These are phyloP conservation scores for Halyomorpha halys DNA, from an alignment of 1,140 invertebrate species.

Conservation along the genomic window DNA sequence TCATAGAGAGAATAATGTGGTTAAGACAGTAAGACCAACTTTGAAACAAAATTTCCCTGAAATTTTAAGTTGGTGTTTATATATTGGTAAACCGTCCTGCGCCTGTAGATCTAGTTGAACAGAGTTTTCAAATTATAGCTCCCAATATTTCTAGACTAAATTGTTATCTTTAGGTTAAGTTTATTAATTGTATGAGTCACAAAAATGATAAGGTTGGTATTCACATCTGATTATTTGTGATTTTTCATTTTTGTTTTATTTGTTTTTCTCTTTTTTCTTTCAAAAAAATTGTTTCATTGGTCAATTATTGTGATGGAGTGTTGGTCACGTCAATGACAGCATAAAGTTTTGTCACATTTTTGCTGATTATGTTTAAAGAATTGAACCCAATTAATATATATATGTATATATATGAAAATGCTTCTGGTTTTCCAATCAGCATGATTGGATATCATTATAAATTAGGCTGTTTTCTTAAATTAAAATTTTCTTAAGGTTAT, in stretches of 20 bases:
- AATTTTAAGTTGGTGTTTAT: constrained; percentile 22
- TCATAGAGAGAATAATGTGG: constrained; percentile 20
- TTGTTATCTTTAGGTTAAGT: constrained; percentile 20
- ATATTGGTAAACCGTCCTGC: constrained; percentile 26
- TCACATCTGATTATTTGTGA: constrained; percentile 7
- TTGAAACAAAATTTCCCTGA: constrained; percentile 22
- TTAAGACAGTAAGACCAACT: constrained; percentile 25
- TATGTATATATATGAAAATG: no score
- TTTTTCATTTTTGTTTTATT: constrained; percentile 4
- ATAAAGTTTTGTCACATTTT: constrained; percentile 14
- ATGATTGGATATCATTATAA: no score
- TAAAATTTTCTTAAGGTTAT: no score
- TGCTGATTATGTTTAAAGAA: background rate
- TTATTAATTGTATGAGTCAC: constrained; percentile 15
- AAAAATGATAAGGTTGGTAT: constrained; percentile 21
- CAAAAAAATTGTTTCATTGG: background rate
- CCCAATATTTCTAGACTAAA: constrained; percentile 23
- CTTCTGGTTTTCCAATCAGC: no score
- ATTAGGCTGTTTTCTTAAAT: no score
- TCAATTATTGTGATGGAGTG: constrained; percentile 23
- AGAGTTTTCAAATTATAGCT: constrained; percentile 19
- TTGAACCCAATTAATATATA: no score
- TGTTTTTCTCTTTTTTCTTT: constrained; percentile 11
- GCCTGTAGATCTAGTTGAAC: constrained; percentile 24
- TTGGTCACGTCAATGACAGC: constrained; percentile 19